Percentiles rank a stretch among this genome's conserved stretches.
Conservation (phyloP, 1,140 invertebrate genomes). For the Tetragnatha versicolor region DNA sequence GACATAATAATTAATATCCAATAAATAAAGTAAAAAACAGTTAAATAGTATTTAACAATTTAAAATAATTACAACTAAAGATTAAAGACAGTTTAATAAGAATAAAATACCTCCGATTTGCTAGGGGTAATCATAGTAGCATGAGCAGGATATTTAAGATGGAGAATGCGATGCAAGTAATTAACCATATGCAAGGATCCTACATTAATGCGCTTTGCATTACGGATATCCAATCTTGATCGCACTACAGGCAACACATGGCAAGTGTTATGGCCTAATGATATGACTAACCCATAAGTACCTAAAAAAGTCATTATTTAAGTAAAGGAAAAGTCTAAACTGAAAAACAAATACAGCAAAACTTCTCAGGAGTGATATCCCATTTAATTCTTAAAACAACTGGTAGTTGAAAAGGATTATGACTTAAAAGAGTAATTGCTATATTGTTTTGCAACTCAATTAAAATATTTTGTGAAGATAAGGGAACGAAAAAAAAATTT, state of each 20-base stretch:
- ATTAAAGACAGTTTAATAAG: too few relatives aligned
- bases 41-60: too few relatives aligned
- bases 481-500: too few relatives aligned
- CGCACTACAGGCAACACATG: conserved; percentile 84
- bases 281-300: conserved; percentile 77
- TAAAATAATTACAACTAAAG: too few relatives aligned
- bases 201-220: conserved; percentile 83
- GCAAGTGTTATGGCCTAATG: conserved; percentile 85
- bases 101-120: conserved; percentile 77
- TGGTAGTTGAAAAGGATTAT: too few relatives aligned
- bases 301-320: conserved; percentile 55
- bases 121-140: conserved; percentile 84
- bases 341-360: not conserved
- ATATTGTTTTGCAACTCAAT: too few relatives aligned
- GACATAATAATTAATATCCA: too few relatives aligned
- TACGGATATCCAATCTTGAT: conserved; percentile 73
- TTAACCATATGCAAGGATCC: conserved; percentile 84
- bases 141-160: conserved; percentile 93
- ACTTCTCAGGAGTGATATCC: not conserved
- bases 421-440: too few relatives aligned
- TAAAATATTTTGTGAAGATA: too few relatives aligned
- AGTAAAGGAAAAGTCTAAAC: not conserved
- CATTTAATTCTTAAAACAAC: too few relatives aligned
- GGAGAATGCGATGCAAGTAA: conserved; percentile 88
- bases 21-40: too few relatives aligned